phyloP scores from a whole-genome alignment of 2,888 invertebrate genomes.

The Neoscelio sp. region DNA sequence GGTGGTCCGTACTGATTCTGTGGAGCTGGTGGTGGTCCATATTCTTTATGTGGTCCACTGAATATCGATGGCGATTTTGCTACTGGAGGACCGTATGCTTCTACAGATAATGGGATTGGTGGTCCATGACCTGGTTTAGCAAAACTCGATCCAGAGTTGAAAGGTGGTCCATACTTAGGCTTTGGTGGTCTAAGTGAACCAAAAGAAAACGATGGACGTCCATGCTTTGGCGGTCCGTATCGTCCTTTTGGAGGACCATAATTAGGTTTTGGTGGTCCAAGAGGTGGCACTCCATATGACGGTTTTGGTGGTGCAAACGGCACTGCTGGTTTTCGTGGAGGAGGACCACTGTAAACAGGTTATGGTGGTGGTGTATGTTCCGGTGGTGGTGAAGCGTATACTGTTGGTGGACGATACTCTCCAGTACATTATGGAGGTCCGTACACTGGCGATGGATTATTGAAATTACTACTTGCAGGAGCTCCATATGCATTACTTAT shows the following conservation, averaged over 20 bases:
- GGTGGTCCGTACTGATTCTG: conserved; percentile 82
- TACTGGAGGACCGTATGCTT: conserved; percentile 80
- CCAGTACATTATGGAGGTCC: conserved; percentile 82
- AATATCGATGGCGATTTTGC: conserved; percentile 70
- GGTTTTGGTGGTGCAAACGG: conserved; percentile 83
- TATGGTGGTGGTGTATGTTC: conserved; percentile 81
- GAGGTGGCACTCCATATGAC: conserved; percentile 64
- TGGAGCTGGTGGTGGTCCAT: conserved; percentile 73
- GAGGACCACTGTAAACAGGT: conserved; percentile 76
- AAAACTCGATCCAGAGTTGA: conserved; percentile 65
- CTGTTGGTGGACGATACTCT: conserved; percentile 79
- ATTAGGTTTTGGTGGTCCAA: conserved; percentile 73
- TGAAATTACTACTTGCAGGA: conserved; percentile 70
- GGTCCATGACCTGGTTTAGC: conserved; percentile 73
- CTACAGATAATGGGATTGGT: conserved; percentile 77
- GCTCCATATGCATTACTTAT: conserved; percentile 81
- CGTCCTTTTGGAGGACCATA: conserved; percentile 76
- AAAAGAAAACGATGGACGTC: conserved; percentile 72
- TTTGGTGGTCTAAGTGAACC: conserved; percentile 73
- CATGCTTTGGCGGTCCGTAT: conserved; percentile 83
- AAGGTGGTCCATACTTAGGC: conserved; percentile 77
- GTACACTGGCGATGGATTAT: conserved; percentile 81
- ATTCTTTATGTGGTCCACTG: conserved; percentile 73
- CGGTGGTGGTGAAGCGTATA: conserved; percentile 85
- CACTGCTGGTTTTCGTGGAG: conserved; percentile 78